These are phyloP conservation scores for Littorina saxatilis DNA, from an alignment of 1,140 invertebrate genomes.

Conservation along the genomic window DNA sequence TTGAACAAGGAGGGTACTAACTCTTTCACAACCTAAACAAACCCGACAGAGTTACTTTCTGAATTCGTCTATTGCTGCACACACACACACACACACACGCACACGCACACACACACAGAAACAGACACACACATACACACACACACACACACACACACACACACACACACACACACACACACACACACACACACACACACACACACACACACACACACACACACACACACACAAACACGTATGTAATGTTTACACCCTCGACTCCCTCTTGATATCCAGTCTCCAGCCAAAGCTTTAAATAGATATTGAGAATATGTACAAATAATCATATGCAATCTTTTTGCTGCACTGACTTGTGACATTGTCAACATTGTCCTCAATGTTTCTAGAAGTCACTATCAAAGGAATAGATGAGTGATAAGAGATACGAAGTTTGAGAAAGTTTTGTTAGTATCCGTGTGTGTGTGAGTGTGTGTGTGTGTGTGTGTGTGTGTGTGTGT, in stretches of 20 bases:
- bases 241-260: background rate
- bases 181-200: constrained; percentile 2
- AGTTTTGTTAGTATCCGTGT: background rate
- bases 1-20: background rate
- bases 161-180: constrained; percentile 12
- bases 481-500: constrained; percentile 26
- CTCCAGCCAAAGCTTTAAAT: too few relatives aligned
- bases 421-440: background rate
- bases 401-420: too few relatives aligned
- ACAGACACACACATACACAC: background rate
- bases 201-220: constrained; percentile 12
- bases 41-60: background rate
- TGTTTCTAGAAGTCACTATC: background rate
- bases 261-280: background rate
- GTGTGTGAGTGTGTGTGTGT: constrained; percentile 21
- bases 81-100: background rate
- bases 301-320: too few relatives aligned
- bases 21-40: background rate
- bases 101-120: background rate
- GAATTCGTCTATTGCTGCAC: background rate
- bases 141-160: constrained; percentile 15
- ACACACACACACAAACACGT: constrained; percentile 3
- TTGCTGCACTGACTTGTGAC: background rate
- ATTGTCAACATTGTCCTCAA: background rate
- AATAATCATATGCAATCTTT: too few relatives aligned